Conservation (phyloP, 2,113 vertebrate species). For the Rhegmatorhina hoffmannsi region DNA sequence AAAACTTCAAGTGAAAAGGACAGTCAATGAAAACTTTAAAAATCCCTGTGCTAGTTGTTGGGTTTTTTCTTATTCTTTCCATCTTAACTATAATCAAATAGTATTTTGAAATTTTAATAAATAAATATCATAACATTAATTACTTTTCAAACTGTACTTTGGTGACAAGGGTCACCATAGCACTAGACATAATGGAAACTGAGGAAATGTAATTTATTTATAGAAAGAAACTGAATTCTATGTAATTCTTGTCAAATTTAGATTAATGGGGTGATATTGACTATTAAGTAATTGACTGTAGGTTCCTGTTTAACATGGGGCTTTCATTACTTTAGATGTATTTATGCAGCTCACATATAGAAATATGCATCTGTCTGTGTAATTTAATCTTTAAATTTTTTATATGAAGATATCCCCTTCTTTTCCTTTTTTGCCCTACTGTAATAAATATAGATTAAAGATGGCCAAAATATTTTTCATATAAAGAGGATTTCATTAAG, state of each 20-base stretch:
- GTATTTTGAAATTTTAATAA: not conserved
- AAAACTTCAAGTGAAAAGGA: not conserved
- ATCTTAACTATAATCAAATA: not conserved
- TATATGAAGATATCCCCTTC: not conserved
- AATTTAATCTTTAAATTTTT: not conserved
- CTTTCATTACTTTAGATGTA: not conserved
- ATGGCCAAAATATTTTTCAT: not conserved
- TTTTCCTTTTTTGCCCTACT: fast-evolving
- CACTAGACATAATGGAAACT: too few relatives aligned
- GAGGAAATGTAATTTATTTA: too few relatives aligned
- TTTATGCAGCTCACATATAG: not conserved
- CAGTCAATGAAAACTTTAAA: not conserved
- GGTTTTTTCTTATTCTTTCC: not conserved
- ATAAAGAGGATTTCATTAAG: not conserved
- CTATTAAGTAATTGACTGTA: not conserved
- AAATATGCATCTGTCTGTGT: not conserved
- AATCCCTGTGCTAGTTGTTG: fast-evolving
- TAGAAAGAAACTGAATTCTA: not conserved
- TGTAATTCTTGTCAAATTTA: not conserved
- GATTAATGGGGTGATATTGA: not conserved
- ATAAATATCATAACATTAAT: not conserved
- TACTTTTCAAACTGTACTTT: not conserved
- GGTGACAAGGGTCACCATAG: too few relatives aligned
- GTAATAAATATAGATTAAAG: not conserved
- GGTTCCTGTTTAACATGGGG: not conserved